Evolutionary conservation across 1,140 invertebrate species (phyloP).

Genomic region (Globodera rostochiensis): DNA sequence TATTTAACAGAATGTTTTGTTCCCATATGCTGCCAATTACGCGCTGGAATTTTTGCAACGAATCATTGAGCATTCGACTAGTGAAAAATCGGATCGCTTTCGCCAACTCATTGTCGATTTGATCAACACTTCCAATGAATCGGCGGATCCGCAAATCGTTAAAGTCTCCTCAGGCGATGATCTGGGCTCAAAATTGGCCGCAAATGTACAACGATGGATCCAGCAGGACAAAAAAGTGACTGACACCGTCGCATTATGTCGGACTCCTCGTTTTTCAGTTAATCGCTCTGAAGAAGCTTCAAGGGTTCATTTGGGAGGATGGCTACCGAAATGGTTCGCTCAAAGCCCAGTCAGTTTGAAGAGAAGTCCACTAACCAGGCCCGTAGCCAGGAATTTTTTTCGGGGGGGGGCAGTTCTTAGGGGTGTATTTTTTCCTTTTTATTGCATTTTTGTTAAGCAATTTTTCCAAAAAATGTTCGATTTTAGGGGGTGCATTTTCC

Average conservation of each 20-base stretch:
- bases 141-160: neutral
- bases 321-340: constrained; percentile 79
- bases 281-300: constrained; percentile 79
- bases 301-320: constrained; percentile 83
- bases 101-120: constrained; percentile 15
- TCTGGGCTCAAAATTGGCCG: constrained; percentile 31
- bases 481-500: no score
- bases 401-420: no score
- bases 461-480: no score
- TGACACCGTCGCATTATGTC: constrained; percentile 14
- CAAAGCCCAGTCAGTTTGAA: constrained; percentile 75
- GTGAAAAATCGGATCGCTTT: constrained; percentile 26
- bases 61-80: constrained; percentile 68
- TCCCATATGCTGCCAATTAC: constrained; percentile 78
- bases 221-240: constrained; percentile 50
- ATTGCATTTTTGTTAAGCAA: no score
- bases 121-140: constrained; percentile 24
- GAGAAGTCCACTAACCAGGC: neutral
- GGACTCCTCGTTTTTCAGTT: constrained; percentile 18
- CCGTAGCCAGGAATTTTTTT: no score
- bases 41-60: constrained; percentile 76
- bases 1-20: constrained; percentile 74
- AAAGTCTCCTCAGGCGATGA: neutral
- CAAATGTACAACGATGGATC: constrained; percentile 55
- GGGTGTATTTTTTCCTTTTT: no score